Evolutionary conservation across 1,140 invertebrate genomes (phyloP).

Genomic region (Pseudachorutes palmiensis): DNA sequence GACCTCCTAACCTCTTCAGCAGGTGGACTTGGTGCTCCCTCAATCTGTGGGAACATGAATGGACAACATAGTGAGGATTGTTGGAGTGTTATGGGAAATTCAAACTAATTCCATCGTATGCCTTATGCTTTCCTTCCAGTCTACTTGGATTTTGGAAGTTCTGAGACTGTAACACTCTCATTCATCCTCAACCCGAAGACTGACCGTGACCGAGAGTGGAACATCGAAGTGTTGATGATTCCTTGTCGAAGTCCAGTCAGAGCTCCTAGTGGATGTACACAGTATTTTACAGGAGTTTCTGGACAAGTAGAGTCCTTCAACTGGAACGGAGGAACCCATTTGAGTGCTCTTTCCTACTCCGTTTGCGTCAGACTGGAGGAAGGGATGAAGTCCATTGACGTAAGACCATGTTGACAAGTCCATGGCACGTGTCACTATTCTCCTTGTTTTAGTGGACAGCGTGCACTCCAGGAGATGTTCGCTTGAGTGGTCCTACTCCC

Average conservation of each 20-base stretch:
- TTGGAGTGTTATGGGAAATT: not conserved
- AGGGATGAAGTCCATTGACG: slow-evolving; percentile 37
- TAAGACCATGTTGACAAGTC: slow-evolving; percentile 10
- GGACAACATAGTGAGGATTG: slow-evolving; percentile 35
- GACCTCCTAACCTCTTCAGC: slow-evolving; percentile 31
- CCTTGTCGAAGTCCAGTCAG: slow-evolving; percentile 24
- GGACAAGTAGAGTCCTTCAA: slow-evolving; percentile 36
- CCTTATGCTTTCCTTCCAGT: slow-evolving; percentile 20
- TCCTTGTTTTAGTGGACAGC: slow-evolving; percentile 28
- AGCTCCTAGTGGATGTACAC: slow-evolving; percentile 38
- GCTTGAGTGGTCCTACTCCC: slow-evolving; percentile 16
- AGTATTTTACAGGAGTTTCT: slow-evolving; percentile 36
- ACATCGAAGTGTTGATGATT: slow-evolving; percentile 33
- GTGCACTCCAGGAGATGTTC: slow-evolving; percentile 22
- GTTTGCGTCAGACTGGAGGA: slow-evolving; percentile 35
- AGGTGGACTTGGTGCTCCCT: slow-evolving; percentile 25
- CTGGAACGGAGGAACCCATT: slow-evolving; percentile 26
- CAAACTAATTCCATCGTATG: not conserved
- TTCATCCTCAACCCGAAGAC: slow-evolving; percentile 23
- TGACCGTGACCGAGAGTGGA: slow-evolving; percentile 32
- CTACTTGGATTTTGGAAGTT: slow-evolving; percentile 32
- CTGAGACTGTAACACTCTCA: slow-evolving; percentile 35
- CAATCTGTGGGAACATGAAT: slow-evolving; percentile 30
- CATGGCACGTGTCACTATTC: not conserved
- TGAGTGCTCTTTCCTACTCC: slow-evolving; percentile 33